Evolutionary conservation across 1,140 invertebrate species (phyloP).

Genomic region (Pteromalus puparum): DNA sequence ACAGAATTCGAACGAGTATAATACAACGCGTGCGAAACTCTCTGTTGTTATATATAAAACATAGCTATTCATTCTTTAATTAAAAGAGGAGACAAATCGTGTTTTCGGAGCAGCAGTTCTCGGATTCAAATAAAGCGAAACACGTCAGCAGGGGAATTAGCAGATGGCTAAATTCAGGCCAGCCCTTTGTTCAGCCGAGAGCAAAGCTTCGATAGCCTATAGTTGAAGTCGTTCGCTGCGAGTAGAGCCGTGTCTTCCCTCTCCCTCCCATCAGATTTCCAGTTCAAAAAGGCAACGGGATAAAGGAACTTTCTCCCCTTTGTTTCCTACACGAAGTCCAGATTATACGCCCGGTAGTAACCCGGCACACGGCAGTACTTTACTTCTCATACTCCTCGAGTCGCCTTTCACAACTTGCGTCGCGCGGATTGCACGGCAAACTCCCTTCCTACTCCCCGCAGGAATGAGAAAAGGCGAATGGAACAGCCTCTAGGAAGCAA

Average conservation of each 20-base stretch:
- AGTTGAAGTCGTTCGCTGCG: not conserved
- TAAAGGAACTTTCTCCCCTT: not conserved
- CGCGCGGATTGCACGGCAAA: not conserved
- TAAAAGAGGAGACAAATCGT: not conserved
- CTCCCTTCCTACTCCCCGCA: not conserved
- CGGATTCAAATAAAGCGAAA: not conserved
- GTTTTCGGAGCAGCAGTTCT: no score
- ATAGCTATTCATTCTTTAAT: not conserved
- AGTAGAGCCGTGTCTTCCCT: not conserved
- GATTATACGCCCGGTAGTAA: not conserved
- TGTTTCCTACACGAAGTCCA: not conserved
- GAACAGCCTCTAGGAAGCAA: not conserved
- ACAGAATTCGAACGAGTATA: no score
- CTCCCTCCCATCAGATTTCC: not conserved
- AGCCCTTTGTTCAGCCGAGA: no score
- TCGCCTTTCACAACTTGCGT: slow-evolving; percentile 5
- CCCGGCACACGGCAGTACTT: not conserved
- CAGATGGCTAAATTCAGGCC: no score
- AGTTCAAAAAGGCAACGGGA: not conserved
- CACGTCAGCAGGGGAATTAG: not conserved
- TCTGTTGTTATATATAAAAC: no score
- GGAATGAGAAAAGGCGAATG: not conserved
- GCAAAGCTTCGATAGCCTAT: not conserved
- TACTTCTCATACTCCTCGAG: not conserved
- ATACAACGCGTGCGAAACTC: no score